Base-by-base conservation (phyloP, 2,797 vertebrate species). In the Pseudomugil gertrudae region DNA sequence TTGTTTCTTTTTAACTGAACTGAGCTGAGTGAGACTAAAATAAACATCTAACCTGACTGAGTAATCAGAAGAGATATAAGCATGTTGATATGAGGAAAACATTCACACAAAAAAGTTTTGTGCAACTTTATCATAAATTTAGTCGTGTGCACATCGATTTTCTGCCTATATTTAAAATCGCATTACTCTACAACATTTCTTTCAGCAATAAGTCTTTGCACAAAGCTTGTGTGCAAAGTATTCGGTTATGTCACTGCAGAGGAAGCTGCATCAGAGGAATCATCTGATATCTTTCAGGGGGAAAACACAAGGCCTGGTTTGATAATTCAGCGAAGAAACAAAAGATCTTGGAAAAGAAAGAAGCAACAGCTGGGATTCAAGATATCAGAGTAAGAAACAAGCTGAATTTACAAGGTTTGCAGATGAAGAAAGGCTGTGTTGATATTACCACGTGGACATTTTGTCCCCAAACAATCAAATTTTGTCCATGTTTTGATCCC, bases 401-500 rank as follows among this genome's bases (percentile, higher is more conserved):
- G 59, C 70, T 57, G 75, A 29, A 29, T 78, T 76, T 69, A 61
- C 27, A 36, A 48, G 35, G 38, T 72, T 79, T 79, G 60, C 67
- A 85, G 83, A 87, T 51, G 57, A 74, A 79, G 55, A 57, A 57
- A 66, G 40, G 38, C 43, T 40, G 38, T 76, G 62, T 84, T 80
- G 83, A 83, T 82, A 80, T 79, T 79, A 60, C 84, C 47, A 35
- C 15, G 65, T 74, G 80, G 76, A 86, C 66, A 63, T 78, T 66
- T 66, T 68, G 77, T 89, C 87, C 81, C 87, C 66, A 58, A 85
- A 89, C 87, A 88, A 88, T 90, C 86, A 81, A 47, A 78, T 76
- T 86, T 76, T 19, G 63, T 64, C 68, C 27, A 24, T 56, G 76
- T 85, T 87, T 88, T 87, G 75, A 89, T 85, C 80, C 65, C 47